Evolutionary conservation across 1,140 invertebrate species (phyloP).

Genomic region (Lethocerus indicus): DNA sequence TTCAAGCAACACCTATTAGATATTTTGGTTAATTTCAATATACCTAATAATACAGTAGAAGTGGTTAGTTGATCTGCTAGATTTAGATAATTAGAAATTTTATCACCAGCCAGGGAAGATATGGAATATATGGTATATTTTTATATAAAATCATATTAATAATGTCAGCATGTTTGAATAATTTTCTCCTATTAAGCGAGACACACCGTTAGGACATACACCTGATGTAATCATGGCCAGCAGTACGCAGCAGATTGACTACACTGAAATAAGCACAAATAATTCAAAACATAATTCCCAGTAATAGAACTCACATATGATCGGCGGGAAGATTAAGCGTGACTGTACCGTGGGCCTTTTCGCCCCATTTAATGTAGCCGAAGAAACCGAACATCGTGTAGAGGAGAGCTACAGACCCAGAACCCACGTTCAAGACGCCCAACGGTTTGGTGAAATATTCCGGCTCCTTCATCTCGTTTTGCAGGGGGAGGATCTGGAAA

Average conservation of each 20-base stretch:
- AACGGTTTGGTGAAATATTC: neutral
- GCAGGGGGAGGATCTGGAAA: slow-evolving; percentile 2
- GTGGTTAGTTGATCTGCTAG: neutral
- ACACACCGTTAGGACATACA: too few species aligned
- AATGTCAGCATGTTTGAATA: too few species aligned
- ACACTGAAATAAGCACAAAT: too few species aligned
- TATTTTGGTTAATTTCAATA: neutral
- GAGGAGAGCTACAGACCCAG: neutral
- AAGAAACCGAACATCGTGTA: neutral
- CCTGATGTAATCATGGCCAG: too few species aligned
- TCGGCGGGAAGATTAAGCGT: neutral
- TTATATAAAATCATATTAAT: too few species aligned
- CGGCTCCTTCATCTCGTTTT: slow-evolving; percentile 3
- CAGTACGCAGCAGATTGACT: too few species aligned
- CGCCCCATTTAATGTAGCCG: slow-evolving; percentile 2
- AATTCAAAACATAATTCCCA: neutral
- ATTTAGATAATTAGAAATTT: neutral
- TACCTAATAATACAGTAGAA: neutral
- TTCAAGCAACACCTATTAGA: neutral
- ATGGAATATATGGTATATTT: neutral
- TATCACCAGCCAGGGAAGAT: neutral
- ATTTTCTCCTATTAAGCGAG: too few species aligned
- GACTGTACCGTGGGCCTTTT: neutral
- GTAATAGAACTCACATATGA: neutral
- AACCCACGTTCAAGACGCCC: neutral